These are phyloP conservation scores for Cariama cristata DNA, from an alignment of 2,113 vertebrate species.

Conservation along the genomic window DNA sequence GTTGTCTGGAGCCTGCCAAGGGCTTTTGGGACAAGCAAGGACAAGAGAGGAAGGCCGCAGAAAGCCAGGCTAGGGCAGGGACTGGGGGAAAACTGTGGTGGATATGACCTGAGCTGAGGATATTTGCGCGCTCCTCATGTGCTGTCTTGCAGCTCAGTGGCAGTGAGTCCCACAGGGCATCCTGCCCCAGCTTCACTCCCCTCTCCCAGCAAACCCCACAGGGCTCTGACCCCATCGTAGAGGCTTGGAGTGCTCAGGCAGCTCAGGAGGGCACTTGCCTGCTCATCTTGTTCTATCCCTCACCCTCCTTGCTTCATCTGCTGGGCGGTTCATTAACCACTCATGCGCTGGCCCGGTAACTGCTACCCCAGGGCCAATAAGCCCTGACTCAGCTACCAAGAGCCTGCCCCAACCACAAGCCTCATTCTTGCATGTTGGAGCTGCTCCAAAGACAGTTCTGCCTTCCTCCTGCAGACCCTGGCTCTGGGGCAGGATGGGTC, in stretches of 20 bases:
- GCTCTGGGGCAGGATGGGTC: background rate
- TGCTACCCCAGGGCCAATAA: background rate
- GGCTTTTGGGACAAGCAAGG: background rate
- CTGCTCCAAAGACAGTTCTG: background rate
- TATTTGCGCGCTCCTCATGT: rapidly evolving
- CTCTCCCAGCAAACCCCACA: background rate
- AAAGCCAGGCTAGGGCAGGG: background rate
- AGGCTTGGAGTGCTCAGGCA: background rate
- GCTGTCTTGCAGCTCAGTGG: background rate
- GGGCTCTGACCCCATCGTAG: background rate
- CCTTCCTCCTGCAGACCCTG: background rate
- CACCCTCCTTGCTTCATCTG: background rate
- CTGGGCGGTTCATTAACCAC: background rate
- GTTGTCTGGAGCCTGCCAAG: background rate
- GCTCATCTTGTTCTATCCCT: background rate
- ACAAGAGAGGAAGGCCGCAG: background rate
- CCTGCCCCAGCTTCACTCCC: background rate
- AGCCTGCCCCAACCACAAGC: background rate
- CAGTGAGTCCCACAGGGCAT: background rate
- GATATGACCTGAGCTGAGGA: background rate
- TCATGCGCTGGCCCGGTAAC: rapidly evolving
- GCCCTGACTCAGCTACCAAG: background rate
- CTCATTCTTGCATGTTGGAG: background rate
- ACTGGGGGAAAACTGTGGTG: background rate
- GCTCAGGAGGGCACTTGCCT: background rate